Base-by-base conservation (phyloP, 2,888 invertebrate genomes). In the Ochropacha duplaris region DNA sequence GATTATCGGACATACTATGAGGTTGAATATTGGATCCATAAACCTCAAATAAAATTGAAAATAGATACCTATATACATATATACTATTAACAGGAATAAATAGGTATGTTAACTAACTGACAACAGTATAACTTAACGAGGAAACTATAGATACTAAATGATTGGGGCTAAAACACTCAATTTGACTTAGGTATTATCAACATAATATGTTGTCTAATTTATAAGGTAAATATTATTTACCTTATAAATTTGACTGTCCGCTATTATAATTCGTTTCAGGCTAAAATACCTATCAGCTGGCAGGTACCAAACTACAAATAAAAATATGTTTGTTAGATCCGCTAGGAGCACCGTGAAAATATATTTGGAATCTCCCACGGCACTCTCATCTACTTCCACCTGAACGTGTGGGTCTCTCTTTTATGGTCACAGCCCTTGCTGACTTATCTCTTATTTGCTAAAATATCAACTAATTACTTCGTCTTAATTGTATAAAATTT, bases 341-440 rank as follows among this genome's bases (percentile, higher is more conserved):
- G 51, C n/a, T 24, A 60, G 55, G 58, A 65, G 54, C 28, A 58
- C 54, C 44, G 54, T n/a, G 51, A 59, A 19, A 55, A 56, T 59
- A 60, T 56, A 62, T 56, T 55, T 54, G 22, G 22, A 58, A 31
- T 60, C 57, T 58, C 54, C 56, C 49, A 56, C 61, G 60, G 59
- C 49, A 49, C 44, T n/a, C 12, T 31, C 8, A 22, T 44, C 14
- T 22, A n/a, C 26, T 12, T 62, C 67, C 68, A 65, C 59, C 60
- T 58, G 36, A 57, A 57, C 54, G 61, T 63, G n/a, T n/a, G n/a
- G n/a, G n/a, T 60, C 56, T 50, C 65, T 57, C 62, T 19, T 63
- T 69, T 74, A 51, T 64, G 52, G 61, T 71, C 88, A 88, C 86
- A 87, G 87, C 87, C 87, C 81, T 82, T 82, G 84, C 79, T 80